Evolutionary conservation across 2,113 vertebrate species (phyloP), one percentile per base, ranked within the genome.

Genomic region (Addax nasomaculatus): DNA sequence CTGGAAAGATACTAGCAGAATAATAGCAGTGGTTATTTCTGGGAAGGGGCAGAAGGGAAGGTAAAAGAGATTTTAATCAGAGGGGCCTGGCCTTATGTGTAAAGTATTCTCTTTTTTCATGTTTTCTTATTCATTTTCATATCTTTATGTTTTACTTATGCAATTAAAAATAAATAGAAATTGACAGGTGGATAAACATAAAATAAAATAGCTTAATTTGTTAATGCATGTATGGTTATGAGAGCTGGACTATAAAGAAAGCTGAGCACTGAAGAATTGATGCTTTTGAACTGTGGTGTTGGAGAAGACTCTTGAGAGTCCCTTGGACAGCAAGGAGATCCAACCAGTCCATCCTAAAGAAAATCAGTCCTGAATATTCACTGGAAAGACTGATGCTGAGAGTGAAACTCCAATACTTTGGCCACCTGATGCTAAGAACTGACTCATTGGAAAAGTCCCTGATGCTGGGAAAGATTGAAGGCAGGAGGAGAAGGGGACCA

Each of bases 141-240:
- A 17, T 85, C 78, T 87, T 84, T 4, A 49, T 39, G 19, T 83
- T 95, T 55, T 51, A 58, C 51, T 89, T 87, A 89, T 11, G 15
- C 6, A 64, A 55, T 83, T 57, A 47, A 58, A 84, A 84, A 73
- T 33, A 67, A 93, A 85, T 64, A 90, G 25, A 93, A 93, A 95
- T 33, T 83, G 45, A 89, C 64, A 96, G 27, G 39, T 86, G 10
- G 7, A 25, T 85, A 81, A 27, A 84, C 13, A 43, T 4, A 67
- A 55, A 27, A 27, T 53, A 83, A 21, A 16, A 73, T 57, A 85
- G 39, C 79, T 43, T 36, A 16, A 39, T 64, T 83, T 67, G 33
- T 10, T 36, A 70, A 36, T 36, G 64, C 36, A 73, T 73, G 21
- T 73, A 39, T 73, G 67, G 36, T 39, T 39, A 23, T 25, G 67